Evolutionary conservation across 1,140 invertebrate genomes (phyloP).

Genomic region (Drosophila virilis): DNA sequence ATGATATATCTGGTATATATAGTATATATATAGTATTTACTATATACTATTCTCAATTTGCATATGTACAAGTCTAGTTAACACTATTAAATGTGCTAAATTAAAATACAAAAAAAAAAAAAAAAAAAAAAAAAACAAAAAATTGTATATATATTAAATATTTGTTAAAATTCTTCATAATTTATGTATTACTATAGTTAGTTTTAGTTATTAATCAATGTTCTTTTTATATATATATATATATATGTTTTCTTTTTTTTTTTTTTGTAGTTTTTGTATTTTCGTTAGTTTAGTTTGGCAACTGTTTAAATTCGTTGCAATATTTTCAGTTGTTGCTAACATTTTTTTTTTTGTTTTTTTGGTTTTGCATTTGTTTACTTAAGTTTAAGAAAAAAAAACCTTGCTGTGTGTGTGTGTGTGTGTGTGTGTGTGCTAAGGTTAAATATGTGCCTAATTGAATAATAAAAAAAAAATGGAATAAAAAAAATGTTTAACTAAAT

Average conservation of each 20-base stretch:
- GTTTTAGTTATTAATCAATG: conserved; percentile 58
- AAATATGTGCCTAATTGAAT: conserved; percentile 31
- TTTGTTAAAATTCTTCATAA: conserved; percentile 72
- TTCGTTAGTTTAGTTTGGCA: conserved; percentile 78
- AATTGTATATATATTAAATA: conserved; percentile 60
- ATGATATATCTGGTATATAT: conserved; percentile 35
- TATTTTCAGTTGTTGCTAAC: conserved; percentile 80
- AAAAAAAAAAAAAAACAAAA: conserved; percentile 44
- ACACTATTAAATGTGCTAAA: conserved; percentile 76
- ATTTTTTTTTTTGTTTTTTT: conserved; percentile 35
- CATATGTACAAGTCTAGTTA: conserved; percentile 77
- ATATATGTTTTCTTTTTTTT: conserved; percentile 39
- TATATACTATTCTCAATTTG: conserved; percentile 47
- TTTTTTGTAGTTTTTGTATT: conserved; percentile 51
- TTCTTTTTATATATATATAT: conserved; percentile 2
- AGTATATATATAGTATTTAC: conserved; percentile 47
- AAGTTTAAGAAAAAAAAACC: conserved; percentile 72
- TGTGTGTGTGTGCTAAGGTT: conserved; percentile 38
- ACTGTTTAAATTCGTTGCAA: conserved; percentile 81
- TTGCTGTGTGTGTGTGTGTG: conserved; percentile 26
- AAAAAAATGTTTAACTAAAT: conserved; percentile 21
- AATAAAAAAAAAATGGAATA: neutral
- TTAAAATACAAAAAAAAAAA: conserved; percentile 59
- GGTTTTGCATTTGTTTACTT: conserved; percentile 70
- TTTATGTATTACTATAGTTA: conserved; percentile 64